Percentiles rank a stretch among this genome's conserved stretches.
Evolutionary conservation across 2,797 vertebrate species (phyloP).

Genomic region (Lindbergichthys nudifrons): DNA sequence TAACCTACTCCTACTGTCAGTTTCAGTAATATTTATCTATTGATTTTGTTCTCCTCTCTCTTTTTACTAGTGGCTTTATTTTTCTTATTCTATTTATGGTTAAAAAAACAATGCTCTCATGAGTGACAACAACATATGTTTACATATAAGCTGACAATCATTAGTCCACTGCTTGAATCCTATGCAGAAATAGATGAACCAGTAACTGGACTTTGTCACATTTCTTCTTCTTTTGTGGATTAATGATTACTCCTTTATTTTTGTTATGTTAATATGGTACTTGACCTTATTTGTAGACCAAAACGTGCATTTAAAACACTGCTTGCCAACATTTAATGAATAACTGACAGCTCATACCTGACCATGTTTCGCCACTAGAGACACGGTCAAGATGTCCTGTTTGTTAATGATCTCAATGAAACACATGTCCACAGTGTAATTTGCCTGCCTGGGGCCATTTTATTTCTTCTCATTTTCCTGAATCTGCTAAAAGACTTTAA

Average conservation of each 20-base stretch:
- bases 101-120: neutral
- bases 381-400: constrained; percentile 75
- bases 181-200: constrained; percentile 59
- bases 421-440: constrained; percentile 84
- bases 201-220: constrained; percentile 85
- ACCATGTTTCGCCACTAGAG: constrained; percentile 61
- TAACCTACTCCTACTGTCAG: neutral
- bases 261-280: constrained; percentile 87
- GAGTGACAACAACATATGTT: constrained; percentile 12
- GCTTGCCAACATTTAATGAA: constrained; percentile 66
- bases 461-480: constrained; percentile 43
- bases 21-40: neutral
- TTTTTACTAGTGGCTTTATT: neutral
- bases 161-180: constrained; percentile 51
- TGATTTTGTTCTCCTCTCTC: neutral
- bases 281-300: constrained; percentile 46
- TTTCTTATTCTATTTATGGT: neutral
- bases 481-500: constrained; percentile 39
- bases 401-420: constrained; percentile 83
- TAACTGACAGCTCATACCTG: constrained; percentile 62
- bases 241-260: constrained; percentile 81
- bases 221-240: constrained; percentile 71
- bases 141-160: constrained; percentile 40
- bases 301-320: constrained; percentile 50
- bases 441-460: constrained; percentile 66